phyloP scores from a whole-genome alignment of 2,113 vertebrate genomes.

The Nycticryphes semicollaris region DNA sequence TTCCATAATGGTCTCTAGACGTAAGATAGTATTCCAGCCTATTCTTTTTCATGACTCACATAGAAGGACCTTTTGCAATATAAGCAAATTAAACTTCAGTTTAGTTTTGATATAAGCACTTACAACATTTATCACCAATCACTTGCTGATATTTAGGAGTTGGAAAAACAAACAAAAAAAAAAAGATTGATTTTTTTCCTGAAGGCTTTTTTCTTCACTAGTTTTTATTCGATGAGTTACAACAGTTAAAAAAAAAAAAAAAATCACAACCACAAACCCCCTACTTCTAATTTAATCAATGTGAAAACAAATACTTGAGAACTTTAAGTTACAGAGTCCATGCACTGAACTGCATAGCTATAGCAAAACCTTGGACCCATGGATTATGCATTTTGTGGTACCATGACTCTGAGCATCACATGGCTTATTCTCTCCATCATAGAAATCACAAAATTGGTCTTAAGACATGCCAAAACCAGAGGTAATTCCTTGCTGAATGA shows the following conservation, averaged over 20 bases:
- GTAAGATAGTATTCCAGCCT: neutral
- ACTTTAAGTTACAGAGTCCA: neutral
- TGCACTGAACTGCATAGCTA: neutral
- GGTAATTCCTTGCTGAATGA: neutral
- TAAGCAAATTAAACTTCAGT: neutral
- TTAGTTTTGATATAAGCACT: neutral
- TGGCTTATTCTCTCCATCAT: neutral
- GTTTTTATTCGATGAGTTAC: neutral
- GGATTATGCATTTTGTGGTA: neutral
- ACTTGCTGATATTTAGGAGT: neutral
- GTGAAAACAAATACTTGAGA: neutral
- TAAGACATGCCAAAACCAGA: neutral
- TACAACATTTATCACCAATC: neutral
- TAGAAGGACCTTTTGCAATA: neutral
- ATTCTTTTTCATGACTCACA: neutral
- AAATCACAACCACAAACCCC: too few species aligned
- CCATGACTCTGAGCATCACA: neutral
- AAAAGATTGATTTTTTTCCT: rapidly evolving
- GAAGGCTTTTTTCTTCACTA: neutral
- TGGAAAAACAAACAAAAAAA: neutral
- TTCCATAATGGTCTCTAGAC: neutral
- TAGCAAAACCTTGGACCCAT: neutral
- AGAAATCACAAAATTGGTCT: neutral
- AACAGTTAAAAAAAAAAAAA: neutral
- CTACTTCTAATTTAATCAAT: neutral